Evolutionary conservation across 2,797 vertebrate genomes (phyloP), one percentile per base, ranked within the genome.

Genomic region (Jordanella pulchra): DNA sequence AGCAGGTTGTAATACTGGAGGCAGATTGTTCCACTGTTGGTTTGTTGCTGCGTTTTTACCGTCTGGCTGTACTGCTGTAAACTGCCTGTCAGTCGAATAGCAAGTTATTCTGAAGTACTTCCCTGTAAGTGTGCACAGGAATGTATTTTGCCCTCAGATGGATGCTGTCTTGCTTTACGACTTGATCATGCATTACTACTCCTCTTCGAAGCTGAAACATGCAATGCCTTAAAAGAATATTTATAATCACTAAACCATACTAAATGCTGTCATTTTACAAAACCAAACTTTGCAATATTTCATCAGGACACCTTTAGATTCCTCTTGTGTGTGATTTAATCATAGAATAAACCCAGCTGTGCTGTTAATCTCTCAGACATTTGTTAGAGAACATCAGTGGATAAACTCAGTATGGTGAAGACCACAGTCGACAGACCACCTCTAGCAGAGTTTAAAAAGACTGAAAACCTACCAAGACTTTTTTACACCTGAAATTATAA

Each of bases 131-230:
- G 78, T 69, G 71, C 67, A 72, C 67, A 82, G 76, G 80, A 85
- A 84, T 86, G 77, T 30, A 25, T 78, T 27, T 79, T 50, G 51
- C 63, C 65, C 63, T 30, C 39, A 69, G 82, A 80, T 71, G 76
- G 84, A 76, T 78, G 69, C 74, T 58, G 70, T 81, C 69, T 84
- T 79, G 71, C 83, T 83, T 75, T 58, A 68, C 68, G 81, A 74
- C 66, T 54, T 72, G 77, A 79, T 73, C 65, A 39, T 86, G 87
- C 87, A 91, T 91, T 87, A 86, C 25, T 56, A 76, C 77, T 85
- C 80, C 71, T 75, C 73, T 42, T 78, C 45, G 39, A 54, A 73
- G 71, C 78, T 71, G 61, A 83, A 81, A 68, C 44, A 72, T 39
- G 12, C 23, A 42, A 3, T 42, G 35, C 12, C 35, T 63, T n/a